Evolutionary conservation across 2,113 vertebrate genomes (phyloP), one percentile per base, ranked within the genome.

Genomic region (Podocnemis expansa): DNA sequence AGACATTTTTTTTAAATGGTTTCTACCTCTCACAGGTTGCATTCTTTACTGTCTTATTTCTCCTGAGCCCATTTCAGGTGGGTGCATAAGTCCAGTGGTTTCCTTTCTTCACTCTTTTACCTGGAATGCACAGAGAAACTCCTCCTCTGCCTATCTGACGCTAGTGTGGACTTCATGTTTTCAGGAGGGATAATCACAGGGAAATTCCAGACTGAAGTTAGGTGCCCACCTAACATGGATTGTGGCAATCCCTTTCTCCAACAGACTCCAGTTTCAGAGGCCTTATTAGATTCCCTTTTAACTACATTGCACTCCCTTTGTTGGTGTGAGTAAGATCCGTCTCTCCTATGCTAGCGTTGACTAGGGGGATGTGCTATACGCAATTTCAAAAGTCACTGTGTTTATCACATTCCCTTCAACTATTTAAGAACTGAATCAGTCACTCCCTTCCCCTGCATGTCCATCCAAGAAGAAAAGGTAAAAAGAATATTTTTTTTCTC

Each of bases 291-390:
- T 51, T 96, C 73, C 38, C 16, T 91, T 38, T 45, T 79, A 96
- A 29, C 58, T 95, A 80, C 13, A 79, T 84, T 91, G 89, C 86
- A 47, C 73, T 82, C 82, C 85, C 54, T 55, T 92, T 97, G 95
- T 89, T 95, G 80, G 19, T 27, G 90, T 75, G 93, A 91, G 80
- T 80, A 91, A 47, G 63, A 43, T n/a, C 31, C 83, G n/a, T 75
- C 38, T 87, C 41, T 83, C 67, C 80, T 63, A 78, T 82, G 24
- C 47, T 87, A 78, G 49, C 3, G 25, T 34, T 79, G 85, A 1
- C 84, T 17, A 85, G 92, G 52, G 83, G 94, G 94, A 88, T 56
- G 29, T 34, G 78, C 84, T 55, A 75, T 86, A 82, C 63, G 29
- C 41, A 34, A 24, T 49, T 82, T 90, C 43, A 80, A 54, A 89